Percentiles rank a stretch among this genome's conserved stretches.
Evolutionary conservation across 2,888 invertebrate species (phyloP).

Genomic region (Nymphalis c-album): DNA sequence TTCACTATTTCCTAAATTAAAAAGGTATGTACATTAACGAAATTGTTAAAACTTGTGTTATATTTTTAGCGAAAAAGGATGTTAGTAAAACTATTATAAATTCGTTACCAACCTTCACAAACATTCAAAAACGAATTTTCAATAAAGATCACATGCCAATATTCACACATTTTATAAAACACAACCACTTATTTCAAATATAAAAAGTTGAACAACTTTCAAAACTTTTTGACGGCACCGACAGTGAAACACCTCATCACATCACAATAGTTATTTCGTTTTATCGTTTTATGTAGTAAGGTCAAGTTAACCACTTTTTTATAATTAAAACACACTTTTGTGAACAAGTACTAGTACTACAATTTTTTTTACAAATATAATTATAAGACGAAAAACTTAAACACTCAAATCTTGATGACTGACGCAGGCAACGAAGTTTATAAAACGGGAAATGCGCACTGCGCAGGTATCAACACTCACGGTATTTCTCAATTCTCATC

Average conservation of each 20-base stretch:
- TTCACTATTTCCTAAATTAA: too few relatives aligned
- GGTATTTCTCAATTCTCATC: slow-evolving; percentile 1
- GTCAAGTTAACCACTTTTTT: slow-evolving; percentile 15
- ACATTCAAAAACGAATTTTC: slow-evolving; percentile 25
- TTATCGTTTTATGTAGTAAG: slow-evolving; percentile 20
- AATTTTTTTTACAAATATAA: neutral
- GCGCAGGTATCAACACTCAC: slow-evolving; percentile 12
- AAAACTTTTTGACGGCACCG: slow-evolving; percentile 66
- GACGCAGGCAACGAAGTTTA: slow-evolving; percentile 37
- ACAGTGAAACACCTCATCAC: slow-evolving; percentile 48
- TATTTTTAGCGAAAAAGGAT: neutral
- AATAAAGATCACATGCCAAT: slow-evolving; percentile 33
- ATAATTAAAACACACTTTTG: neutral
- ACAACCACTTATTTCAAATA: slow-evolving; percentile 50
- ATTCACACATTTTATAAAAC: slow-evolving; percentile 40
- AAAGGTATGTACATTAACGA: too few relatives aligned
- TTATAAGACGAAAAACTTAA: neutral
- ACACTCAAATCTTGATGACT: slow-evolving; percentile 23
- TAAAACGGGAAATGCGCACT: slow-evolving; percentile 34
- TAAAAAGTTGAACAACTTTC: slow-evolving; percentile 54
- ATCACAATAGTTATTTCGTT: slow-evolving; percentile 33
- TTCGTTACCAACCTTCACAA: slow-evolving; percentile 42
- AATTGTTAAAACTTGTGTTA: neutral
- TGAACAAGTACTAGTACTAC: neutral
- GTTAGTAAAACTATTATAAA: neutral